phyloP scores from a whole-genome alignment of 2,888 invertebrate species.

The Ormia ochracea region DNA sequence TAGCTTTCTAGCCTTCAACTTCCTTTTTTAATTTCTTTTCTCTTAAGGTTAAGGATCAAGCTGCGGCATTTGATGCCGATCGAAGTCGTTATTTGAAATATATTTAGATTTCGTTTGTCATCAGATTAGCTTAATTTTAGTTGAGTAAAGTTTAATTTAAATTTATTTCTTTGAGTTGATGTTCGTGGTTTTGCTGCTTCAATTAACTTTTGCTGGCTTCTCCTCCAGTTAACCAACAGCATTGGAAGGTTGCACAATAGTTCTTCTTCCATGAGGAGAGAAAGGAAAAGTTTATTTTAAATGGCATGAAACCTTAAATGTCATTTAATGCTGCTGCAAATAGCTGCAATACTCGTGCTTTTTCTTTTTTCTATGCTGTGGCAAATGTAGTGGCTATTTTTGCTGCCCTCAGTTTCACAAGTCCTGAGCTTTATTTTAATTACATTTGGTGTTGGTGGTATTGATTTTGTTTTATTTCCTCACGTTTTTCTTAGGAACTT shows the following conservation, averaged over 20 bases:
- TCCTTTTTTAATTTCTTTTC: not conserved
- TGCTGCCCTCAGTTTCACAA: conserved; percentile 4
- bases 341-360: conserved; percentile 3
- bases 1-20: not conserved
- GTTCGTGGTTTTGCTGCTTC: conserved; percentile 3
- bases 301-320: conserved; percentile 43
- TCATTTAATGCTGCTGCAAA: conserved; percentile 37
- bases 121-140: conserved; percentile 14
- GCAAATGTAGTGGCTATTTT: conserved; percentile 14
- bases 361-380: not conserved
- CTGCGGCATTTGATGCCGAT: no score
- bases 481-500: not conserved
- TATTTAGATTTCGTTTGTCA: not conserved
- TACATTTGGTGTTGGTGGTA: conserved; percentile 47
- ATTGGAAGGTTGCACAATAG: not conserved
- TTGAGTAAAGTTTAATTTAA: conserved; percentile 44
- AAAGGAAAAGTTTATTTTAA: not conserved
- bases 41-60: not conserved
- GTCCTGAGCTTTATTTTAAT: conserved; percentile 57
- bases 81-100: no score
- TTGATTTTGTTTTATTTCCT: no score
- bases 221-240: not conserved
- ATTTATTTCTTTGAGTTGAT: conserved; percentile 38
- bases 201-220: not conserved
- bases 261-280: not conserved